phyloP scores from a whole-genome alignment of 2,113 vertebrate species.

The Mugil cephalus region DNA sequence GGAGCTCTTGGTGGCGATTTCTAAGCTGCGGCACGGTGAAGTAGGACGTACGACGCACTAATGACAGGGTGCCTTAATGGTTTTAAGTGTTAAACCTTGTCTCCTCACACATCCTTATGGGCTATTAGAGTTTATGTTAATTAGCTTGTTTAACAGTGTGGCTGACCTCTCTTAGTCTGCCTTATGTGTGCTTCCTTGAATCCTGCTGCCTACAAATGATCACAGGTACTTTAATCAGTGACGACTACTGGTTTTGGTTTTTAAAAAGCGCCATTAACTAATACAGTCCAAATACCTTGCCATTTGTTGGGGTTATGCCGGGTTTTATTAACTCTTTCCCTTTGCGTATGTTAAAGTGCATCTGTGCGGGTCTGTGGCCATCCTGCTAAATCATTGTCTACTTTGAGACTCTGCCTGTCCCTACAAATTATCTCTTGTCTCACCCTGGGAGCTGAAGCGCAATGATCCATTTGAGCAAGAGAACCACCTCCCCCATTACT shows the following conservation, averaged over 20 bases:
- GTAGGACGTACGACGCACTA: slow-evolving; percentile 37
- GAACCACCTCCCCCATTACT: slow-evolving; percentile 68
- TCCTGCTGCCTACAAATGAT: slow-evolving; percentile 52
- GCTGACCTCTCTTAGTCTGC: slow-evolving; percentile 64
- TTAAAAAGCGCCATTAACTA: slow-evolving; percentile 49
- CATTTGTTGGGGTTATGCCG: slow-evolving; percentile 26
- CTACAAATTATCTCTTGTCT: slow-evolving; percentile 70
- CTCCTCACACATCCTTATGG: slow-evolving; percentile 56
- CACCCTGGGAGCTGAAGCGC: slow-evolving; percentile 68
- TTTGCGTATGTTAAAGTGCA: slow-evolving; percentile 29
- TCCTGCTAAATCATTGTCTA: slow-evolving; percentile 65
- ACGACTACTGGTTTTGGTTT: slow-evolving; percentile 49
- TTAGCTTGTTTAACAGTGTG: slow-evolving; percentile 68
- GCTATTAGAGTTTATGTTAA: slow-evolving; percentile 75
- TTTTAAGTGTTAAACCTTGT: slow-evolving; percentile 65
- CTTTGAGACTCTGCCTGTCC: slow-evolving; percentile 70
- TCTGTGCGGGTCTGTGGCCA: slow-evolving; percentile 38
- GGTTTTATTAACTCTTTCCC: slow-evolving; percentile 50
- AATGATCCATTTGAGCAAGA: slow-evolving; percentile 76
- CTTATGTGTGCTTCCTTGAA: slow-evolving; percentile 60
- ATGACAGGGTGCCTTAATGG: slow-evolving; percentile 68
- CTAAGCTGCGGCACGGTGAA: slow-evolving; percentile 21
- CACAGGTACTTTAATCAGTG: slow-evolving; percentile 65
- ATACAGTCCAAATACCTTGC: slow-evolving; percentile 20
- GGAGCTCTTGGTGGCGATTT: slow-evolving; percentile 49